Base-by-base conservation (phyloP, 2,113 vertebrate genomes). In the Mohoua ochrocephala region DNA sequence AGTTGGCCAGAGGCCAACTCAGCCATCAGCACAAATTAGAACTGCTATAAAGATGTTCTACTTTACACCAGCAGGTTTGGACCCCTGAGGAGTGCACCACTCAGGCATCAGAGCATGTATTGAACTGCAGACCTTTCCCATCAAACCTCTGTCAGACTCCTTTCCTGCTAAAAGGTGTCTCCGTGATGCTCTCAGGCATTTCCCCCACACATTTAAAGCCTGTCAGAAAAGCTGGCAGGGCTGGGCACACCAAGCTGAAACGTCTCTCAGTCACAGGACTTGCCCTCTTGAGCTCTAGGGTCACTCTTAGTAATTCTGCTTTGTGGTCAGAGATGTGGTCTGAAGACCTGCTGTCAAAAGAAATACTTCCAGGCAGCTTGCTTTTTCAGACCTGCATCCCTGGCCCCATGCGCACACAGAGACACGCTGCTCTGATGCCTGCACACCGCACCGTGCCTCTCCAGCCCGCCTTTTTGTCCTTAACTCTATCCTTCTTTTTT, bases 11-110 rank as follows among this genome's bases (percentile, higher is more conserved):
- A 69, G 70, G 90, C 95, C 94, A 97, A 59, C 75, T 87, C 89
- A 91, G 87, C 91, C 95, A 96, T 91, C 95, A 96, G 89, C 82
- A 94, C 90, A 97, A 97, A 95, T 91, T 94, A 90, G 82, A 94
- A 67, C 45, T 90, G 75, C 63, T 91, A 80, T 74, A 95, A 96
- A 93, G 82, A 91, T 92, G 71, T 73, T 92, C 87, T 93, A 74
- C 79, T 96, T 94, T 93, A 84, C 64, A 85, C 59, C 64, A 91
- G 92, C 47, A 90, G 89, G 91, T 92, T 96, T 95, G 94, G 84
- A 90, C 87, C 87, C 93, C 94, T 91, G 71, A 91, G 85, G 87
- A 94, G 81, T 4, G 2, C 60, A 88, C 35, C 59, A 74, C 87
- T 96, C 84, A 95, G 87, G 50, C 71, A 93, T 84, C 71, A 88